These are phyloP conservation scores for Erannis defoliaria DNA, from an alignment of 2,888 invertebrate species.

Conservation along the genomic window DNA sequence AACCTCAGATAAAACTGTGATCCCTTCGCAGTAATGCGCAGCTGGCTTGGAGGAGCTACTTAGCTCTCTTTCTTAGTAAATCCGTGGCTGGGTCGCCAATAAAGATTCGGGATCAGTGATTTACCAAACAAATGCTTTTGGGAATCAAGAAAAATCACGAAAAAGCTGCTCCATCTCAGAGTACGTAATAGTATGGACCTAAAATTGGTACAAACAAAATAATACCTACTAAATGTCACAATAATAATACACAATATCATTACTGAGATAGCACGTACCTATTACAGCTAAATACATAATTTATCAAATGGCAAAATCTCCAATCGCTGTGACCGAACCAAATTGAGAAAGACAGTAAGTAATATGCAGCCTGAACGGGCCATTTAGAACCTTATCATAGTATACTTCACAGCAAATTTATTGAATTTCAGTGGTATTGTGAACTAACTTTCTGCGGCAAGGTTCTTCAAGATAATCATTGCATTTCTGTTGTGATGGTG, in stretches of 20 bases:
- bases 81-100: too few relatives aligned
- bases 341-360: conserved; percentile 24
- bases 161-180: too few relatives aligned
- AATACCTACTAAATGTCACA: not conserved
- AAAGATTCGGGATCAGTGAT: too few relatives aligned
- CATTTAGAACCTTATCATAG: not conserved
- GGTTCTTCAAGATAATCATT: not conserved
- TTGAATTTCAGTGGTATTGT: not conserved
- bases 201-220: not conserved
- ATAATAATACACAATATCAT: not conserved
- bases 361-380: not conserved
- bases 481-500: not conserved
- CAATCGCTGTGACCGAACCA: conserved; percentile 8
- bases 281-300: conserved; percentile 13
- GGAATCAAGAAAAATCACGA: too few relatives aligned
- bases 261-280: not conserved
- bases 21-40: too few relatives aligned
- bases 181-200: not conserved
- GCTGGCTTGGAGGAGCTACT: too few relatives aligned
- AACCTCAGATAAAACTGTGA: too few relatives aligned
- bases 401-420: not conserved
- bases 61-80: too few relatives aligned
- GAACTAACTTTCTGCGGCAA: not conserved
- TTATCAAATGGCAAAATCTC: conserved; percentile 16
- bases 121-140: too few relatives aligned